phyloP scores from a whole-genome alignment of 2,888 invertebrate species.

The Andrena bucephala region DNA sequence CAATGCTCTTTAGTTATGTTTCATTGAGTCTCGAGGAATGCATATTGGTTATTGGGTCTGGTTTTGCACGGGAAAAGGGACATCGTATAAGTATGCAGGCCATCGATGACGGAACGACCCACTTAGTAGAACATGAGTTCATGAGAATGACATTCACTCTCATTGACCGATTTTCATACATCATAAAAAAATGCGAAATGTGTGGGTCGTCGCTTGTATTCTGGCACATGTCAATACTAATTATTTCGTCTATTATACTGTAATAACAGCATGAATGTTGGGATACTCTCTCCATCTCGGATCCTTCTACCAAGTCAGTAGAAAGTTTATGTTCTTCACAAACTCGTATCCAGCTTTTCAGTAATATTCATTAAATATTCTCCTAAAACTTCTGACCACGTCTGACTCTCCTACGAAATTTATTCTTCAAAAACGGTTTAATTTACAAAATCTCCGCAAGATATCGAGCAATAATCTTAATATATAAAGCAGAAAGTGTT shows the following conservation, averaged over 20 bases:
- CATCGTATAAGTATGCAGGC: conserved; percentile 20
- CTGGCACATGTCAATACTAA: background rate
- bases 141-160: background rate
- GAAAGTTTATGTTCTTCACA: conserved; percentile 36
- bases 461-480: no score
- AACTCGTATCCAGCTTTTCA: conserved; percentile 21
- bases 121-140: conserved; percentile 15
- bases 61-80: background rate
- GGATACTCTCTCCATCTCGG: conserved; percentile 1
- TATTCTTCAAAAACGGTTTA: background rate
- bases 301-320: conserved; percentile 38
- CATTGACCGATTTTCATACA: background rate
- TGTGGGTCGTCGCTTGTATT: background rate
- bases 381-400: background rate
- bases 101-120: conserved; percentile 6
- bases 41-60: background rate
- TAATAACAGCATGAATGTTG: background rate
- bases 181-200: background rate
- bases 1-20: no score
- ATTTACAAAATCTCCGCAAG: background rate
- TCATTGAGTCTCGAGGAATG: background rate
- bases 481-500: no score
- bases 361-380: conserved; percentile 24
- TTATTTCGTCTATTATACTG: background rate
- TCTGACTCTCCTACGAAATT: background rate